Base-by-base conservation (phyloP, 1,140 invertebrate species). In the Campoletis sonorensis region DNA sequence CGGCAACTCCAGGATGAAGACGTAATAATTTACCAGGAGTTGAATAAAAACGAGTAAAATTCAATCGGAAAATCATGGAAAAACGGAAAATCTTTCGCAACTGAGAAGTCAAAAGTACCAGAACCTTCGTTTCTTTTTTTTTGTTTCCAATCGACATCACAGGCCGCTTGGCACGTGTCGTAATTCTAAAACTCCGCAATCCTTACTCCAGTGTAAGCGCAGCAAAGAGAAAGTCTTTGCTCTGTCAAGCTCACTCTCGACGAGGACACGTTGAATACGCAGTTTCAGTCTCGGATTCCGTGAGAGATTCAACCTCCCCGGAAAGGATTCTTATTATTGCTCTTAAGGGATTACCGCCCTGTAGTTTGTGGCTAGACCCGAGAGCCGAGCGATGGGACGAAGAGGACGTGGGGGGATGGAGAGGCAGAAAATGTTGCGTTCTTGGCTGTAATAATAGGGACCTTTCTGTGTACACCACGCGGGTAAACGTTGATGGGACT, bases 321-420 rank as follows among this genome's bases (percentile, higher is more conserved):
- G 87, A 90, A 90, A 91, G 89, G 90, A 91, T 91, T 91, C 89
- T 90, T 91, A 91, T 90, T 92, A 92, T 91, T 91, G 90, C 89
- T 92, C 90, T 91, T 91, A 90, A 90, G 91, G 89, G 91, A 92
- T 92, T 91, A 91, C 86, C 40, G 85, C 86, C 84, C 86, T 89
- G 84, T 86, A 88, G 89, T 90, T 88, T 89, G 88, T 81, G 88
- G 87, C 84, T 80, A 84, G 86, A 82, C 84, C 81, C 86, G 7
- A 18, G 75, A 37, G 75, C 30, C 67, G 33, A 33, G 30, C 27
- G 33, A 27, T 77, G 75, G 51, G 33, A 77, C 40, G 33, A 64
- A 27, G 75, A 61, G 30, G 15, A 58, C 8, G 67, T 13, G 0
- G n/a, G 16, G 15, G 67, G 67, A 33, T 21, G 4, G 8, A 30